Percentiles rank a stretch among this genome's conserved stretches.
Evolutionary conservation across 2,888 invertebrate genomes (phyloP).

Genomic region (Hyles lineata): DNA sequence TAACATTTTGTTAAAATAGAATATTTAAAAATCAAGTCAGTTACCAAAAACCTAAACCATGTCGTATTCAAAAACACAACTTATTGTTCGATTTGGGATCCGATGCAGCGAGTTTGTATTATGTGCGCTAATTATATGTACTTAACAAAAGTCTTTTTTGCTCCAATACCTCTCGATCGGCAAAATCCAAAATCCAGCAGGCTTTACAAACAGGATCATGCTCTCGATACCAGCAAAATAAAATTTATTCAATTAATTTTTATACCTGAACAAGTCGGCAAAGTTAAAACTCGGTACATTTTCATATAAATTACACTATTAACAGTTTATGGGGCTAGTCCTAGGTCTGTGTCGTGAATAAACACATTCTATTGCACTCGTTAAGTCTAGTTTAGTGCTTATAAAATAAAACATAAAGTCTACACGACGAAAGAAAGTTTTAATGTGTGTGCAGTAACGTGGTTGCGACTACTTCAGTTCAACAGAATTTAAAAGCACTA

Average conservation of each 20-base stretch:
- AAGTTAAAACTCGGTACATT: neutral
- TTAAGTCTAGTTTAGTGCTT: conserved; percentile 23
- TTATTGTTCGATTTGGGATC: too few relatives aligned
- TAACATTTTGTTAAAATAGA: too few relatives aligned
- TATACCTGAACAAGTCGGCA: neutral
- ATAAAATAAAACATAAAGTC: conserved; percentile 15
- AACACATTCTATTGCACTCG: conserved; percentile 18
- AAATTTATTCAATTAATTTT: neutral
- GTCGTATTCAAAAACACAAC: too few relatives aligned
- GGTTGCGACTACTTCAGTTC: neutral
- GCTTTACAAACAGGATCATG: neutral
- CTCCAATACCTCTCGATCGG: too few relatives aligned
- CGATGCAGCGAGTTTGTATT: too few relatives aligned
- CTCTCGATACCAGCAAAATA: neutral
- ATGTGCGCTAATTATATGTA: too few relatives aligned
- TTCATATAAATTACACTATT: conserved; percentile 4
- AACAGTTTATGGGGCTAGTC: conserved; percentile 8
- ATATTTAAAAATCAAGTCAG: too few relatives aligned
- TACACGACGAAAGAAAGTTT: neutral
- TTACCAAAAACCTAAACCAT: too few relatives aligned
- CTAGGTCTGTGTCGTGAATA: neutral
- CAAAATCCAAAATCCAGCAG: too few relatives aligned
- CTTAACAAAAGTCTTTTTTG: too few relatives aligned
- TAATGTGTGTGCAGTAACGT: neutral
- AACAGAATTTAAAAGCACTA: neutral